Evolutionary conservation across 2,888 invertebrate genomes (phyloP).

Genomic region (Tenthredo notha): DNA sequence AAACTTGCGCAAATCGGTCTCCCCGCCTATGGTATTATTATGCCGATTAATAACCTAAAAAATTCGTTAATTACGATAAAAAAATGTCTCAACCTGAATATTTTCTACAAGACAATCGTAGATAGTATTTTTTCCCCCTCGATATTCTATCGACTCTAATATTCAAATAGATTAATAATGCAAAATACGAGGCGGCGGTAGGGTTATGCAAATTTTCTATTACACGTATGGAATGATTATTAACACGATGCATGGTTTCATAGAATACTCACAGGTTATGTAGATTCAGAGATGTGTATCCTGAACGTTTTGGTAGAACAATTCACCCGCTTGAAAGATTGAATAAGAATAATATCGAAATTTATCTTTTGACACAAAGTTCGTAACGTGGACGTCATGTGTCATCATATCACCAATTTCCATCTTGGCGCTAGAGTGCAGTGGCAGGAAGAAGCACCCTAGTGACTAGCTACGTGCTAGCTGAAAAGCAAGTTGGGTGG

Average conservation of each 20-base stretch:
- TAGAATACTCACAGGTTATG: neutral
- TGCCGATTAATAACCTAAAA: slow-evolving; percentile 35
- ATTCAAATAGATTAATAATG: slow-evolving; percentile 12
- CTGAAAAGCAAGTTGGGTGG: slow-evolving; percentile 32
- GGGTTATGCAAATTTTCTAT: slow-evolving; percentile 1
- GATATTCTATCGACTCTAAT: neutral
- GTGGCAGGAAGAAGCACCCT: slow-evolving; percentile 30
- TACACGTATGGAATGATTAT: slow-evolving; percentile 32
- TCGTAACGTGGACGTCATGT: slow-evolving; percentile 50
- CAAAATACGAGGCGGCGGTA: neutral
- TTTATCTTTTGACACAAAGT: slow-evolving; percentile 24
- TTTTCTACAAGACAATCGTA: neutral
- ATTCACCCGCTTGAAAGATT: neutral
- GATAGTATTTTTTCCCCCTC: neutral
- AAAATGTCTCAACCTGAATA: neutral
- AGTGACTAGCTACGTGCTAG: slow-evolving; percentile 4
- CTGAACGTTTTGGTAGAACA: neutral
- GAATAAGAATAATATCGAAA: neutral
- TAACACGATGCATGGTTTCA: neutral
- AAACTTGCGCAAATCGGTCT: slow-evolving; percentile 31
- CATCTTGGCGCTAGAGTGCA: slow-evolving; percentile 35
- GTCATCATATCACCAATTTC: slow-evolving; percentile 17
- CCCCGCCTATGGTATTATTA: neutral
- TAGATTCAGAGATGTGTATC: neutral
- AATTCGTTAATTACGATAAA: neutral